A percentile compares a stretch with the other conserved stretches of the same genome.
phyloP scores from a whole-genome alignment of 2,797 vertebrate species.

The Tragopan temminckii region DNA sequence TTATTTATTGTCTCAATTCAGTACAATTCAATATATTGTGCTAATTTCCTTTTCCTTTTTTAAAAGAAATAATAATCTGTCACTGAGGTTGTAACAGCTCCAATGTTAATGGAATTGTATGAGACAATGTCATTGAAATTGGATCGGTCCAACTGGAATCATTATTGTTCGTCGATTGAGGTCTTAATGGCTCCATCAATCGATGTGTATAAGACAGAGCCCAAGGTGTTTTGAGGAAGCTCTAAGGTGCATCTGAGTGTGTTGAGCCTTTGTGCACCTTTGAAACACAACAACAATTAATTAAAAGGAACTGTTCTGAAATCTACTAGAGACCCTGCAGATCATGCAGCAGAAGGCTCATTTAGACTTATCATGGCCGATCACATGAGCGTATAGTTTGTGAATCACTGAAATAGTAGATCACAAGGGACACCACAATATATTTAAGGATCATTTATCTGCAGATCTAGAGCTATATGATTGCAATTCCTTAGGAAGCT shows the following conservation, averaged over 20 bases:
- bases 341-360: neutral
- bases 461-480: neutral
- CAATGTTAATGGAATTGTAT: slow-evolving; percentile 73
- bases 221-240: slow-evolving; percentile 70
- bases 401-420: neutral
- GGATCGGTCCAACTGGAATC: slow-evolving; percentile 71
- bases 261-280: slow-evolving; percentile 26
- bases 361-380: neutral
- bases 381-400: neutral
- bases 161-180: slow-evolving; percentile 65
- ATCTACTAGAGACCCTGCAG: neutral
- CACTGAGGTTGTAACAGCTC: slow-evolving; percentile 68
- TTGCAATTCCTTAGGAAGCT: neutral
- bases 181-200: slow-evolving; percentile 79
- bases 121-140: slow-evolving; percentile 77
- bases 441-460: neutral
- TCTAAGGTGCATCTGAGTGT: slow-evolving; percentile 44
- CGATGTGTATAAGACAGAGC: slow-evolving; percentile 55
- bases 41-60: slow-evolving; percentile 79
- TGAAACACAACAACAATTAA: neutral
- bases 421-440: neutral
- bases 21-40: slow-evolving; percentile 77
- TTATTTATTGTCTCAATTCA: slow-evolving; percentile 80
- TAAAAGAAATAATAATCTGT: slow-evolving; percentile 79
- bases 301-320: slow-evolving; percentile 42